Conservation (phyloP, 1,140 invertebrate species). For the Lepidurus couesii region DNA sequence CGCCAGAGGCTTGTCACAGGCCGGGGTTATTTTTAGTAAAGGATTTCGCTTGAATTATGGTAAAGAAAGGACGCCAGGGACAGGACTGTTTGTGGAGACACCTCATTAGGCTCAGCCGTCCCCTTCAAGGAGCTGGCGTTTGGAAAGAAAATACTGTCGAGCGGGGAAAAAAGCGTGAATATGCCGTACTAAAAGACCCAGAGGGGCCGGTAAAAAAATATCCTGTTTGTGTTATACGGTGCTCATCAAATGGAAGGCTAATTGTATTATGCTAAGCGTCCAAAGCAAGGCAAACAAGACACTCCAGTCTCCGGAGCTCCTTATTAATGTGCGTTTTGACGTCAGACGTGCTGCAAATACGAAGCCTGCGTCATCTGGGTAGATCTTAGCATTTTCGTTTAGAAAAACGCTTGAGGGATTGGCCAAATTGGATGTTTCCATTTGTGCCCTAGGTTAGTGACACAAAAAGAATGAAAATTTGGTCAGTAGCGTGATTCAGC, state of each 20-base stretch:
- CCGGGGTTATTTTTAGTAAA: neutral
- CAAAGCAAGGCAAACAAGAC: neutral
- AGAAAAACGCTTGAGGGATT: too few relatives aligned
- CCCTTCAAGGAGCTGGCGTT: neutral
- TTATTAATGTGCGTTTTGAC: neutral
- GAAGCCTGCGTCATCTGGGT: neutral
- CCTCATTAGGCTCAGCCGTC: conserved; percentile 8
- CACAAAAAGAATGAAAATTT: too few relatives aligned
- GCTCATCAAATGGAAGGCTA: neutral
- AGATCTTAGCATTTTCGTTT: neutral
- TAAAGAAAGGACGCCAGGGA: neutral
- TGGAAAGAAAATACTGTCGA: neutral
- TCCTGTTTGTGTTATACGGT: neutral
- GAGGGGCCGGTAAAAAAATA: neutral
- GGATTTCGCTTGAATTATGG: neutral
- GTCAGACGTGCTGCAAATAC: neutral
- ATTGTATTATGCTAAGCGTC: conserved; percentile 4
- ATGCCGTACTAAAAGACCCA: neutral
- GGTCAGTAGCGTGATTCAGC: too few relatives aligned
- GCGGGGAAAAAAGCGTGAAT: neutral
- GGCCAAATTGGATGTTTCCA: too few relatives aligned
- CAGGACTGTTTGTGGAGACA: neutral
- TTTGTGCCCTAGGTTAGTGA: too few relatives aligned
- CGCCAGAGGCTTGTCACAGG: neutral
- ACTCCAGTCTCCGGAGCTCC: neutral